Evolutionary conservation across 2,888 invertebrate species (phyloP), one percentile per base, ranked within the genome.

Genomic region (Sceliomorpha sp.): DNA sequence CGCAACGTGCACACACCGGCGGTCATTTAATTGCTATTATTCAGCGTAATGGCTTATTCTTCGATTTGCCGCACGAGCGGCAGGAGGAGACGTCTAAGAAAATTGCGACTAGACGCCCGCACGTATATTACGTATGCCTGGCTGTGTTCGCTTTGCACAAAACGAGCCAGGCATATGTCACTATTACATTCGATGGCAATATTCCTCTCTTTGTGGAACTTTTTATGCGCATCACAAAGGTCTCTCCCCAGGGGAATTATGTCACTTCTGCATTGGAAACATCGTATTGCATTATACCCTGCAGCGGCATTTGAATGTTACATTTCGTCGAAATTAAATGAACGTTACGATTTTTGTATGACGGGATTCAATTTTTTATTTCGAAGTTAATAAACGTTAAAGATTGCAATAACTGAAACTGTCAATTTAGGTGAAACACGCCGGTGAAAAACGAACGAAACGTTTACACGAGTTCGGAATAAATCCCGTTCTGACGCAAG

Each of bases 141-240:
- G 98, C 81, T 97, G 96, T 1, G 96, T 95, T 15, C 96, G 91
- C 90, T 98, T 98, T 91, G 97, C 95, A 87, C 98, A 98, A 88
- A 98, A 98, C 1, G 97, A 96, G 5, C 98, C 98, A 12, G 98
- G 97, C 90, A 95, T 95, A 75, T 95, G 84, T 97, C 97, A 84
- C 95, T 96, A 83, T 94, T 95, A 87, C 98, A 98, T 82, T 98
- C 98, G 1, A 98, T 93, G 8, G 97, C 92, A 74, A 97, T 95
- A 86, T 98, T 95, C 72, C 94, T 92, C n/a, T 94, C 91, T 78
- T 91, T 93, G 85, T 98, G 95, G 84, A 98, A 98, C 74, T 90
- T 91, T 74, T 91, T 92, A 82, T 97, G 96, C 0, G 97, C 95
- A 0, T 98, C 98, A 88, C 98, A 98, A 45, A 94, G 94, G 82